Percentiles rank a stretch among this genome's conserved stretches.
These are phyloP conservation scores for Sebastes glaucus DNA, from an alignment of 2,797 vertebrate genomes.

Conservation along the genomic window DNA sequence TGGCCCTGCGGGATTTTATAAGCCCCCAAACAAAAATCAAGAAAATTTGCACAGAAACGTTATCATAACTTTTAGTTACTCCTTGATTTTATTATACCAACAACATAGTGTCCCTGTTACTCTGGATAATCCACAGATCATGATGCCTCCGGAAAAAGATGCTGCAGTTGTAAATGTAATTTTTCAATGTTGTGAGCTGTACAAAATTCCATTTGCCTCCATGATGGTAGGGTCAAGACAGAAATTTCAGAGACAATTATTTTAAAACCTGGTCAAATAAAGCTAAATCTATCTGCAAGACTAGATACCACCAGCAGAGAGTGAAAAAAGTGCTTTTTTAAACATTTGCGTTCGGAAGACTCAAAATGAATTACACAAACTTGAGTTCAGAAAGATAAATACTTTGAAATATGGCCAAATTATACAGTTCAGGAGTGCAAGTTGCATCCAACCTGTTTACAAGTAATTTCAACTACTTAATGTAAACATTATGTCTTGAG, in stretches of 20 bases:
- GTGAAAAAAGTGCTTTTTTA: neutral
- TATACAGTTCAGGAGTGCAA: neutral
- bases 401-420: neutral
- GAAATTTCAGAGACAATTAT: neutral
- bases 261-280: neutral
- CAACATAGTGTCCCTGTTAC: neutral
- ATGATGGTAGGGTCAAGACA: neutral
- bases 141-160: neutral
- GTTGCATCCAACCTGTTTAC: neutral
- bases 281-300: neutral
- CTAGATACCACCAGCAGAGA: neutral
- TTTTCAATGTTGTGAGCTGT: neutral
- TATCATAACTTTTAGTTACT: neutral
- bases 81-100: neutral
- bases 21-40: neutral
- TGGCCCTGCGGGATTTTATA: neutral
- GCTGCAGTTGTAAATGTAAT: neutral
- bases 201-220: neutral
- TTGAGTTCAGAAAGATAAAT: neutral
- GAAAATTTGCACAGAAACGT: neutral
- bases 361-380: neutral
- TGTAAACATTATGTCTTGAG: slow-evolving; percentile 6
- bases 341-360: too few relatives aligned
- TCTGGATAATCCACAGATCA: neutral
- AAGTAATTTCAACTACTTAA: neutral